Percentiles rank a stretch among this genome's conserved stretches.
Conservation (phyloP, 2,888 invertebrate genomes). For the Tholera decimalis region DNA sequence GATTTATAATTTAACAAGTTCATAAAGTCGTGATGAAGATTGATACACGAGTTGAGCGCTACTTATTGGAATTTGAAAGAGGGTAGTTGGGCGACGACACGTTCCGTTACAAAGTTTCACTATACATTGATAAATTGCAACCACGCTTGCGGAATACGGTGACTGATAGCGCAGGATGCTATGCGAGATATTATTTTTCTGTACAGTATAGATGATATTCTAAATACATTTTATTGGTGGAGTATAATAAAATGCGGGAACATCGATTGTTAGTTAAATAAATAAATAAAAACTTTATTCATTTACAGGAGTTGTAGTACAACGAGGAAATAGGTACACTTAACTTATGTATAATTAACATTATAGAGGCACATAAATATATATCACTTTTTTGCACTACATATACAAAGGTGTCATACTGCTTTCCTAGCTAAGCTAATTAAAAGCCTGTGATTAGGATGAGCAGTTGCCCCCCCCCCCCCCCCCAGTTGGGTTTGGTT, state of each 20-base stretch:
- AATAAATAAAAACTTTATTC: no score
- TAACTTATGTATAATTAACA: no score
- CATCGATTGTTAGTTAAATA: background rate
- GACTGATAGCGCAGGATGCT: slow-evolving; percentile 33
- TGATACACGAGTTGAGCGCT: slow-evolving; percentile 46
- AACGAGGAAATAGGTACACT: no score
- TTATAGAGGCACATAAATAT: no score
- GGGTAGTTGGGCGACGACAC: slow-evolving; percentile 32
- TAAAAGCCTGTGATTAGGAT: no score
- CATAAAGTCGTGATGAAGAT: slow-evolving; percentile 55
- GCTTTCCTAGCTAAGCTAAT: no score
- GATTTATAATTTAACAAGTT: slow-evolving; percentile 53
- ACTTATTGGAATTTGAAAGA: slow-evolving; percentile 57
- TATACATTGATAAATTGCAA: slow-evolving; percentile 59
- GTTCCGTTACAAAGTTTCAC: slow-evolving; percentile 46
- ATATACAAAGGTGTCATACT: no score
- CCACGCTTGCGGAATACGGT: slow-evolving; percentile 30
- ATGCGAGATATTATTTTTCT: slow-evolving; percentile 14
- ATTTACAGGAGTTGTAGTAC: no score
- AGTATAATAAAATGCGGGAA: background rate
- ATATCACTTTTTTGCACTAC: no score
- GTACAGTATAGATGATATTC: background rate
- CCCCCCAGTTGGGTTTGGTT: no score
- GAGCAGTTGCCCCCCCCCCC: no score
- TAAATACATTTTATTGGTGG: background rate